phyloP scores from a whole-genome alignment of 2,888 invertebrate genomes.

The Hartigia nigra region DNA sequence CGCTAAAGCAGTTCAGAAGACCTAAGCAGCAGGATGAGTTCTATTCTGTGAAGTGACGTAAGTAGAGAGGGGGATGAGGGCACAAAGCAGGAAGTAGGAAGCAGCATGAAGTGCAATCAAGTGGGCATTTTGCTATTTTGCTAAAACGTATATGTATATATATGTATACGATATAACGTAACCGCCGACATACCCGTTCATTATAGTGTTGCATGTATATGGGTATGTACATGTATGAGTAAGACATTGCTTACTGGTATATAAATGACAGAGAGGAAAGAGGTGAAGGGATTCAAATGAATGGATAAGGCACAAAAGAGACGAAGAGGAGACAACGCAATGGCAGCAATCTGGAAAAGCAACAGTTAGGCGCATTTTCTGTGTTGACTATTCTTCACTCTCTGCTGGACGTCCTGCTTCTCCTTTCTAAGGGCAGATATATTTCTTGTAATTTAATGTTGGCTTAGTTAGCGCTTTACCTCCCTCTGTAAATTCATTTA shows the following conservation, averaged over 20 bases:
- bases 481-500: conserved; percentile 16
- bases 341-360: not conserved
- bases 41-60: not conserved
- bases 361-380: conserved; percentile 5
- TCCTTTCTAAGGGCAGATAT: not conserved
- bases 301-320: not conserved
- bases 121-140: not conserved
- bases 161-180: not conserved
- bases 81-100: not conserved
- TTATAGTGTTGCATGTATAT: not conserved
- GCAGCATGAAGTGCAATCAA: not conserved
- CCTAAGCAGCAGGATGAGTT: not conserved
- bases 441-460: conserved; percentile 12
- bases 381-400: not conserved
- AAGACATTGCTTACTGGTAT: not conserved
- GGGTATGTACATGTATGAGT: not conserved
- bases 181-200: too few relatives aligned
- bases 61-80: not conserved
- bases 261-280: not conserved
- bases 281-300: not conserved
- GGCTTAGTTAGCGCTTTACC: conserved; percentile 2
- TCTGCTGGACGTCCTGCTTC: not conserved
- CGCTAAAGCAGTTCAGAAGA: not conserved
- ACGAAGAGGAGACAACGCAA: not conserved
- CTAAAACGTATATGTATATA: not conserved